phyloP scores from a whole-genome alignment of 2,888 invertebrate genomes.

The Physocephala rufipes region DNA sequence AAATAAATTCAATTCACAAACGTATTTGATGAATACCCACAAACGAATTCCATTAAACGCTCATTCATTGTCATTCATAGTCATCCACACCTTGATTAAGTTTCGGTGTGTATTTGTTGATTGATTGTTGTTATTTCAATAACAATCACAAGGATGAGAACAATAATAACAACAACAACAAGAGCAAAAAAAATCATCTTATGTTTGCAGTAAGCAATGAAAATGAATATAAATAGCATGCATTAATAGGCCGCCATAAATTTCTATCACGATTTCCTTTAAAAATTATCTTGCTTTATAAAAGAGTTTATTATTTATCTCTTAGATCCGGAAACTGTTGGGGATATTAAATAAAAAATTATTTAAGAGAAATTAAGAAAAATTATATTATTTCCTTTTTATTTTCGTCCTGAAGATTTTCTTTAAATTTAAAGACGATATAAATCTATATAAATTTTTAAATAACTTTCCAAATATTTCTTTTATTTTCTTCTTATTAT shows the following conservation, averaged over 20 bases:
- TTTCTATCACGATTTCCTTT: no score
- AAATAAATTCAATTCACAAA: conserved; percentile 40
- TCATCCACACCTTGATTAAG: conserved; percentile 15
- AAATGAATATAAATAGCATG: neutral
- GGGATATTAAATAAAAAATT: no score
- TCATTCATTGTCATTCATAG: conserved; percentile 39
- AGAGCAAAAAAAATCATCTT: neutral
- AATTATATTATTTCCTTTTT: no score
- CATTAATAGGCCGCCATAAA: neutral
- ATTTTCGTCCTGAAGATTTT: no score
- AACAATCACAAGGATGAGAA: neutral
- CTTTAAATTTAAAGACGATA: no score
- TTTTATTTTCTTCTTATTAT: no score
- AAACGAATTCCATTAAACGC: conserved; percentile 43
- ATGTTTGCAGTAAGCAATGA: neutral
- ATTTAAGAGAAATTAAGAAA: no score
- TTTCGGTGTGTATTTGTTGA: neutral
- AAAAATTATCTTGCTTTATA: no score
- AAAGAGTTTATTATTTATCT: no score
- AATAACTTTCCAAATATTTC: no score
- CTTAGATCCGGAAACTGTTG: no score
- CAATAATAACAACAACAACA: conserved; percentile 10
- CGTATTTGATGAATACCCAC: conserved; percentile 43
- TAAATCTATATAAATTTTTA: no score
- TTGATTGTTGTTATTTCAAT: neutral